Conservation (phyloP, 1,140 invertebrate genomes). For the Harpegnathos saltator region DNA sequence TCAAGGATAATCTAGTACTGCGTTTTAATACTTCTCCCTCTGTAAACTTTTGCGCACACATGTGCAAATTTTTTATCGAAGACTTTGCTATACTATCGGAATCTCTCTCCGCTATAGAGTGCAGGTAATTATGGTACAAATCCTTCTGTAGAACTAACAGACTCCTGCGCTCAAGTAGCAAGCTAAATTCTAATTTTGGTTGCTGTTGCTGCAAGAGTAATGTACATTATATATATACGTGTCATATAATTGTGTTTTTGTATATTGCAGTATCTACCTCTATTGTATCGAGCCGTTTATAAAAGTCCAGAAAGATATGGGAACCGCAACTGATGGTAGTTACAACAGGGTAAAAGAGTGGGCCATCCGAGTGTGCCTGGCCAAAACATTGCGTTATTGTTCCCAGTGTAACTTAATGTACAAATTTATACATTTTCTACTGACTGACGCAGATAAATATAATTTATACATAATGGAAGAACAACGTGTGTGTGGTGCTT, state of each 20-base stretch:
- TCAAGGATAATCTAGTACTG: slow-evolving; percentile 94
- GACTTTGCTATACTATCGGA: slow-evolving; percentile 90
- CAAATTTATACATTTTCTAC: slow-evolving; percentile 26
- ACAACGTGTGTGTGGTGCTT: no score
- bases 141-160: slow-evolving; percentile 94
- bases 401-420: background rate
- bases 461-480: slow-evolving; percentile 21
- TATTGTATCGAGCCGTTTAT: slow-evolving; percentile 85
- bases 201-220: slow-evolving; percentile 77
- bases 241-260: background rate
- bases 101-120: slow-evolving; percentile 94
- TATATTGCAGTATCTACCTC: slow-evolving; percentile 60
- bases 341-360: slow-evolving; percentile 96
- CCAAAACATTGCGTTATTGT: slow-evolving; percentile 40
- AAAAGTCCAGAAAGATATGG: slow-evolving; percentile 95
- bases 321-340: slow-evolving; percentile 97
- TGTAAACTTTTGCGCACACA: slow-evolving; percentile 87
- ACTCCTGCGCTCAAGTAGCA: slow-evolving; percentile 95
- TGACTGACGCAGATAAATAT: background rate
- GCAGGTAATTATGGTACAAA: slow-evolving; percentile 94
- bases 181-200: slow-evolving; percentile 86
- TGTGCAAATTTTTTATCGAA: slow-evolving; percentile 89
- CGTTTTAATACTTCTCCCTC: slow-evolving; percentile 88
- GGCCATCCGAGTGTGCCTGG: slow-evolving; percentile 97
- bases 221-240: slow-evolving; percentile 6